Percentiles rank a stretch among this genome's conserved stretches.
Conservation (phyloP, 2,888 invertebrate species). For the Limnephilus auricula region DNA sequence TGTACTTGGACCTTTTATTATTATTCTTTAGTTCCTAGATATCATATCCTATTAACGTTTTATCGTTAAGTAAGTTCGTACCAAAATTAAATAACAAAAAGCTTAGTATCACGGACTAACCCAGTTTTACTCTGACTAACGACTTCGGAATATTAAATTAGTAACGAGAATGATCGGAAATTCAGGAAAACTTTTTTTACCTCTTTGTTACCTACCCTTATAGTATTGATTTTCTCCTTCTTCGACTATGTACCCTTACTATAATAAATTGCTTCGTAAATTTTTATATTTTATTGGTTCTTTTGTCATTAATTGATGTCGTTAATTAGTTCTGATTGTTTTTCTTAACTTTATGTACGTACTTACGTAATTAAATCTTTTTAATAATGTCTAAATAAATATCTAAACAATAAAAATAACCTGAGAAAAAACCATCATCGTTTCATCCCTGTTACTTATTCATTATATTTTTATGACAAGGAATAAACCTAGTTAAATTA, state of each 20-base stretch:
- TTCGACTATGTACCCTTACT: background rate
- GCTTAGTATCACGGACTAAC: too few species aligned
- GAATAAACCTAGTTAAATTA: too few species aligned
- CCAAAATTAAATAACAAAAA: too few species aligned
- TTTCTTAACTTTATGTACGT: background rate
- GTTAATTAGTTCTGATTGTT: background rate
- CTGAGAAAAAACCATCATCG: too few species aligned
- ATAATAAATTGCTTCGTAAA: background rate
- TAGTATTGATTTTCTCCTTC: background rate
- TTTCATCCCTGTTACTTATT: too few species aligned
- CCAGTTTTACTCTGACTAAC: background rate
- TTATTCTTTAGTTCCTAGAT: too few species aligned
- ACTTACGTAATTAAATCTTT: too few species aligned
- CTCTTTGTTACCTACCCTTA: background rate
- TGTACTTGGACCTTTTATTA: too few species aligned
- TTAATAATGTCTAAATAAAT: too few species aligned
- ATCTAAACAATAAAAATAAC: background rate
- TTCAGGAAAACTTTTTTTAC: background rate
- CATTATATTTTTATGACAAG: too few species aligned
- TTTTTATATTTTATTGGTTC: background rate
- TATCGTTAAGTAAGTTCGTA: too few species aligned
- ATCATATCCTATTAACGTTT: too few species aligned
- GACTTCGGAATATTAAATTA: constrained; percentile 18
- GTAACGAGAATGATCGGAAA: background rate
- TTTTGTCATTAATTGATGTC: background rate